Evolutionary conservation across 2,797 vertebrate genomes (phyloP), one percentile per base, ranked within the genome.

Genomic region (Lates japonicus): DNA sequence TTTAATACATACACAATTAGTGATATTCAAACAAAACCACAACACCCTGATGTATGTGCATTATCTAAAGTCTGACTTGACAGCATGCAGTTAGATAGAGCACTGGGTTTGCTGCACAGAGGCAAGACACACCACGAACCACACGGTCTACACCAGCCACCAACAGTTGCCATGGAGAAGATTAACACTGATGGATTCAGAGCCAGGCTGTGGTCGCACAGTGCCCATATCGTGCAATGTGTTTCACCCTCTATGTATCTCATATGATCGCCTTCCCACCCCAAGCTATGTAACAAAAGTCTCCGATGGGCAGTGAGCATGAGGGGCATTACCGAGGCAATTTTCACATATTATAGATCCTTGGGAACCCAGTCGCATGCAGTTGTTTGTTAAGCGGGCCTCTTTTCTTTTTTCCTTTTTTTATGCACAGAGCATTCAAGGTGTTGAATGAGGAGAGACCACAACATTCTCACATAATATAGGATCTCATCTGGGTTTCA

Each of bases 121-220:
- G 89, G 88, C 82, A 82, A 91, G 88, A 92, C 79, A 62, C 76
- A 84, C 83, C 80, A 87, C 80, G 33, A 82, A 71, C 79, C 89
- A 90, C 83, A 86, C 81, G 80, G 79, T 88, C 88, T 80, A 84
- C 84, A 86, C 83, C 92, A 91, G 88, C 86, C 88, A 83, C 84
- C 25, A 29, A 88, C 89, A 48, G 92, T 94, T 93, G 91, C 92
- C 92, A 94, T 93, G 90, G 89, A 89, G 90, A 94, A 86, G 74
- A 84, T 89, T 88, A 94, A 93, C 90, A 91, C 93, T 88, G 90
- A 89, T 87, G 87, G 82, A 90, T 88, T 86, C 83, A 85, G 85
- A 87, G 83, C 81, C 67, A 74, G 88, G 74, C 85, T 87, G 86
- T 85, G 85, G 89, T 79, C 82, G 68, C 83, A 83, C 48, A 84